Evolutionary conservation across 2,113 vertebrate genomes (phyloP).

Genomic region (Arizona elegans): DNA sequence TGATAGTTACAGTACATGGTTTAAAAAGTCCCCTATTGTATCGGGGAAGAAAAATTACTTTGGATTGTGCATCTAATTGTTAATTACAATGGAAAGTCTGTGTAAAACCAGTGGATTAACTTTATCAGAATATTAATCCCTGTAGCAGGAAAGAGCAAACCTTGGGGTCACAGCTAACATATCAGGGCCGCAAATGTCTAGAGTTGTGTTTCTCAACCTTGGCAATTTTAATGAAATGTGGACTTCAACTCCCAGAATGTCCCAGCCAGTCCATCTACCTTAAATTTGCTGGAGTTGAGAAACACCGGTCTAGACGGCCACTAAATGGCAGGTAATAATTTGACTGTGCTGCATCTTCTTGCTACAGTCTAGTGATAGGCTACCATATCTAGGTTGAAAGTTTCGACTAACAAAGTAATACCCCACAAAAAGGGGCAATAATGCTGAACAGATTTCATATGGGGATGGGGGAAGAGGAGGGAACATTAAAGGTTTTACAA

Average conservation of each 20-base stretch:
- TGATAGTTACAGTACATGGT: not conserved
- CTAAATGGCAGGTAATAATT: not conserved
- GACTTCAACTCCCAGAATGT: not conserved
- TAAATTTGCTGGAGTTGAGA: not conserved
- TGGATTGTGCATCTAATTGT: not conserved
- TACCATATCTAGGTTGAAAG: not conserved
- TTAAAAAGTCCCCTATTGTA: not conserved
- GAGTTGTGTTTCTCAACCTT: not conserved
- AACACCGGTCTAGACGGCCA: not conserved
- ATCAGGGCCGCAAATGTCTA: not conserved
- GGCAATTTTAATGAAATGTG: not conserved
- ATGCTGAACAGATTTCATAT: not conserved
- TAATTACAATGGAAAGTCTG: not conserved
- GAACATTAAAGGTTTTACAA: not conserved
- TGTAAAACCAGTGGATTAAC: not conserved
- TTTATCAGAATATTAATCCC: not conserved
- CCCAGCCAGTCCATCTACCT: not conserved
- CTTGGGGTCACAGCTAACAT: not conserved
- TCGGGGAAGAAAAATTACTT: not conserved
- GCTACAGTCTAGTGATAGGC: not conserved
- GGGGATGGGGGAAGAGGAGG: accelerated
- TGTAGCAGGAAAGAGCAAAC: not conserved
- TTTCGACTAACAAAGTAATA: not conserved
- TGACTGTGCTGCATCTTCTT: not conserved
- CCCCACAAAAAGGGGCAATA: not conserved